Evolutionary conservation across 2,888 invertebrate species (phyloP).

Genomic region (Drosophila mimetica): DNA sequence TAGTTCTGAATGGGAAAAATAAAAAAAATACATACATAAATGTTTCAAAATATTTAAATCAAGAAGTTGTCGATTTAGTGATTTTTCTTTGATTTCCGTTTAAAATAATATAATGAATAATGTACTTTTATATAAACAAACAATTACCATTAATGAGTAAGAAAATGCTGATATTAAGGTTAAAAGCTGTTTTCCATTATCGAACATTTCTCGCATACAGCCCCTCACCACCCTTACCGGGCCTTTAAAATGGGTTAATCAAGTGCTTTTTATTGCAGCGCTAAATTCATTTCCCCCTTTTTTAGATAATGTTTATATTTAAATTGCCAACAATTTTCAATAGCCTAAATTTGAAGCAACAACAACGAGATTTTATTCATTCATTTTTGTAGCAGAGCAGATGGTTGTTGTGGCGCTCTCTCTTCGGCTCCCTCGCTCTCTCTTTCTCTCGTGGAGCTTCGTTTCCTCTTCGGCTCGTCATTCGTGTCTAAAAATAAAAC

Average conservation of each 20-base stretch:
- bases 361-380: constrained; percentile 22
- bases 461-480: constrained; percentile 33
- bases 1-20: neutral
- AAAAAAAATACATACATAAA: neutral
- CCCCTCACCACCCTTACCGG: neutral
- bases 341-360: constrained; percentile 18
- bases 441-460: constrained; percentile 33
- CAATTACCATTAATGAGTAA: no score
- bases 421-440: neutral
- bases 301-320: constrained; percentile 19
- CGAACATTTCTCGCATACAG: neutral
- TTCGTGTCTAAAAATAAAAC: constrained; percentile 69
- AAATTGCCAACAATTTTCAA: constrained; percentile 14
- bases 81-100: no score
- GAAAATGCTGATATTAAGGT: neutral
- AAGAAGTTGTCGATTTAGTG: no score
- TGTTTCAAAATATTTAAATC: neutral
- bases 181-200: neutral
- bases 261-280: constrained; percentile 1
- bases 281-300: constrained; percentile 8
- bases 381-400: constrained; percentile 33
- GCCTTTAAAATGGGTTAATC: constrained; percentile 9
- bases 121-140: no score
- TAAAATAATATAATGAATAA: no score
- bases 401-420: constrained; percentile 17